Conservation (phyloP, 2,113 vertebrate genomes). For the Zapus hudsonius region DNA sequence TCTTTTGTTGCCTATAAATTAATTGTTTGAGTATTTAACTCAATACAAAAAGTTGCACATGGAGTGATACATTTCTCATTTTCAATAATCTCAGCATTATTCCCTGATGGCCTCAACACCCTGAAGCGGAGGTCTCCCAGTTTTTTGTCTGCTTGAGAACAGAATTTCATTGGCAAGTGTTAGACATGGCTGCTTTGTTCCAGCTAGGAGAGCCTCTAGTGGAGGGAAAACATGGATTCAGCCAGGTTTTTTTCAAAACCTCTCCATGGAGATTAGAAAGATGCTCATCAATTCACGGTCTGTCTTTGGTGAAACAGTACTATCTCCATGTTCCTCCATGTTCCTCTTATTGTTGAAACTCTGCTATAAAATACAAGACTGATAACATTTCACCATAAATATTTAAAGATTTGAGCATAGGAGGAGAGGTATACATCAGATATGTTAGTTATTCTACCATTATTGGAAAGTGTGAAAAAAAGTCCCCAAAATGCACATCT, state of each 20-base stretch:
- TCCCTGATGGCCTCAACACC: too few relatives aligned
- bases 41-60: not conserved
- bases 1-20: not conserved
- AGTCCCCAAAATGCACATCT: not conserved
- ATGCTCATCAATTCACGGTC: constrained; percentile 95
- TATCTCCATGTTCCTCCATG: too few relatives aligned
- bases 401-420: too few relatives aligned
- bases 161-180: constrained; percentile 89
- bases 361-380: too few relatives aligned
- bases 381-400: too few relatives aligned
- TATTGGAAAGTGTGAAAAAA: too few relatives aligned
- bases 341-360: too few relatives aligned
- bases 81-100: not conserved
- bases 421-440: too few relatives aligned
- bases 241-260: constrained; percentile 88
- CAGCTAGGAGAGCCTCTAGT: not conserved
- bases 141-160: constrained; percentile 85
- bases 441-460: too few relatives aligned
- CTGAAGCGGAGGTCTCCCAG: too few relatives aligned
- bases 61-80: not conserved
- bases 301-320: too few relatives aligned
- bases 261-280: constrained; percentile 95
- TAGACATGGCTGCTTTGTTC: not conserved
- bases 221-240: not conserved
- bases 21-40: not conserved